These are phyloP conservation scores for Apomyelois bistriatella DNA, from an alignment of 2,888 invertebrate species.

Conservation along the genomic window DNA sequence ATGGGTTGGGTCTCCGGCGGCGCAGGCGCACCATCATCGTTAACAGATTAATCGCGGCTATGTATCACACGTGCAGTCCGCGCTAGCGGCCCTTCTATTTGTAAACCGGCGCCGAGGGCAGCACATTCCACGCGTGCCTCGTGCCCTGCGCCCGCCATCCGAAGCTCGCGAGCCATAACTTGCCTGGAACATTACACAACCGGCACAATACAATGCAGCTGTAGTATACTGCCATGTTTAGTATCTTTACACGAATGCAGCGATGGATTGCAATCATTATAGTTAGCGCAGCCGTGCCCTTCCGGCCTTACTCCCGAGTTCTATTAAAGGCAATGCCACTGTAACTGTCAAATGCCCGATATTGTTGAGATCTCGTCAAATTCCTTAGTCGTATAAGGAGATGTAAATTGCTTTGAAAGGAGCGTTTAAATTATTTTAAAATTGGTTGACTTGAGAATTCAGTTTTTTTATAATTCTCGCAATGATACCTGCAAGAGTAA, in stretches of 20 bases:
- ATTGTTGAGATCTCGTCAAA: constrained; percentile 49
- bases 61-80: constrained; percentile 74
- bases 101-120: constrained; percentile 78
- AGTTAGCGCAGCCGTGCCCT: constrained; percentile 25
- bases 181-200: constrained; percentile 34
- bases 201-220: constrained; percentile 44
- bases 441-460: constrained; percentile 10
- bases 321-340: constrained; percentile 51
- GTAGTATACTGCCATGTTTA: constrained; percentile 32
- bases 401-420: constrained; percentile 29
- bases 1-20: constrained; percentile 42
- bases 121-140: constrained; percentile 72
- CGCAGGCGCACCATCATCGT: constrained; percentile 58
- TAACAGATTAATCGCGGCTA: constrained; percentile 71
- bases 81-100: constrained; percentile 76
- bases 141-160: constrained; percentile 53
- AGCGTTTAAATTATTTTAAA: constrained; percentile 24
- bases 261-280: constrained; percentile 42
- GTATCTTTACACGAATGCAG: constrained; percentile 35
- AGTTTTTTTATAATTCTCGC: constrained; percentile 1
- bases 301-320: constrained; percentile 36
- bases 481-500: constrained; percentile 6
- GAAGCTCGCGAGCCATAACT: constrained; percentile 30
- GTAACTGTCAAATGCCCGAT: constrained; percentile 53
- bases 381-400: constrained; percentile 37